Base-by-base conservation (phyloP, 1,140 invertebrate genomes). In the Luehdorfia chinensis region DNA sequence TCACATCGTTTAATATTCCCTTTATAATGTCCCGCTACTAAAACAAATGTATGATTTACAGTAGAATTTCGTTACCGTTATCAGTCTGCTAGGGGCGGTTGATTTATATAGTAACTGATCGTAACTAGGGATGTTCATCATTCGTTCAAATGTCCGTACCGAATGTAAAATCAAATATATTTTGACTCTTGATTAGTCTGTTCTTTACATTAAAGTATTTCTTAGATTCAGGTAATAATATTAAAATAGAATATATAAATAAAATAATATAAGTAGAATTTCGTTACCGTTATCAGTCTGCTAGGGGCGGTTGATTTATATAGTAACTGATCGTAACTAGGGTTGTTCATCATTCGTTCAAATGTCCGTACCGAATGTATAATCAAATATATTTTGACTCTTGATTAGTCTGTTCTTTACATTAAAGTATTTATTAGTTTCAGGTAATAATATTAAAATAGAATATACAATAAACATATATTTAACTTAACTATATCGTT, bases 21-120 rank as follows among this genome's bases (percentile, higher is more conserved):
- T 59, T 50, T 44, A 43, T 47, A 56, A 43, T 55, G 45, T 52
- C 31, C 37, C 16, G 39, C 54, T 60, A 50, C 54, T 55, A 76
- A 75, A 73, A 76, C 71, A 75, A 78, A 83, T 73, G 66, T 76
- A 76, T 84, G 75, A 81, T 81, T 81, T 78, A 81, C 60, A 55
- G 66, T 59, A 55, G 55, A 67, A 66, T 66, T 73, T 71, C 59
- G 55, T 60, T 72, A 57, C 57, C 66, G 65, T 72, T 81, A 84
- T 84, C 79, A 66, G 66, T 41, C 25, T 39, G 33, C 51, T 55
- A 55, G 74, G 77, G 75, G 74, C 59, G 75, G 63, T 77, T 84
- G 79, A 84, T 84, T 84, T 84, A 78, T 75, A 74, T 54, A 53
- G 21, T 27, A 41, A 41, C 37, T 39, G 12, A 39, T 39, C 19